Evolutionary conservation across 2,888 invertebrate species (phyloP), one percentile per base, ranked within the genome.

Genomic region (Tachina grossa): DNA sequence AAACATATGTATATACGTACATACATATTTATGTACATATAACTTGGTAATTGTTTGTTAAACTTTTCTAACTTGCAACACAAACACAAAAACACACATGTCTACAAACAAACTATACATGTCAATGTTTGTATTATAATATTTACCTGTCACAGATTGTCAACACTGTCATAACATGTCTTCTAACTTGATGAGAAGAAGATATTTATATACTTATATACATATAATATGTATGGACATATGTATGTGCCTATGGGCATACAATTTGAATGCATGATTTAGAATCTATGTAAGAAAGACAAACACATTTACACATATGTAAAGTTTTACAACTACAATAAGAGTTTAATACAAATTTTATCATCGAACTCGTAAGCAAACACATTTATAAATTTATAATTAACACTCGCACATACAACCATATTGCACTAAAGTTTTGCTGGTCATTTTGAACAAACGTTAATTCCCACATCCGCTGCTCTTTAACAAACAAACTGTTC

Each of bases 91-190:
- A 1, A 22, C 31, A 49, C 45, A 59, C 13, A 53, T 10, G 22
- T n/a, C 14, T 19, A 55, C 55, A 57, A 53, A 3, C n/a, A 13
- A 14, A 13, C 8, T 59, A 41, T 59, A 43, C 55, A 13, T 55
- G 16, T 39, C 63, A 79, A 45, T 68, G 51, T 75, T 68, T 68
- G 31, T 63, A 61, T 76, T 77, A 53, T 82, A 82, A 65, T 82
- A 83, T 83, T 85, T 80, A 83, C 83, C 83, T 86, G 86, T 83
- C 82, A 79, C 76, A 85, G 78, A 84, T 82, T 86, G 84, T 84
- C 87, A 87, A 82, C 85, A 82, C 79, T 84, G 87, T 85, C 85
- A 84, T 78, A 84, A 85, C 75, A 79, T 78, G 83, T 72, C 83
- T 66, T 55, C 61, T 22, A 61, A 55, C 22, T 53, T 68, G 51